Evolutionary conservation across 2,797 vertebrate species (phyloP).

Genomic region (Coilia nasus): DNA sequence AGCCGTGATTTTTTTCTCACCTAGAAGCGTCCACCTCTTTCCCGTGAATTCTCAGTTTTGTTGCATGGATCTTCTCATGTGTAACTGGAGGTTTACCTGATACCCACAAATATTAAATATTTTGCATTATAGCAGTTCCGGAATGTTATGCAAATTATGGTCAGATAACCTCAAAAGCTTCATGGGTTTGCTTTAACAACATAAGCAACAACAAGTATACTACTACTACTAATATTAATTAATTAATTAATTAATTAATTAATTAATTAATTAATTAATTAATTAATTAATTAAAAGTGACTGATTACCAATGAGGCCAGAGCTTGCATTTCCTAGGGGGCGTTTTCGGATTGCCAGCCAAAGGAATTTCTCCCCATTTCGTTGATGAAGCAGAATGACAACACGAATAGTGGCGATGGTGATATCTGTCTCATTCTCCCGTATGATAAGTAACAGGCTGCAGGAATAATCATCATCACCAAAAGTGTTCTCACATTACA

Average conservation of each 20-base stretch:
- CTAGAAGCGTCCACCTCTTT: conserved; percentile 47
- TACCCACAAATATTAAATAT: conserved; percentile 20
- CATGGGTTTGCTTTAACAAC: not conserved
- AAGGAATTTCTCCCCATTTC: conserved; percentile 46
- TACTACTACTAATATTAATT: too few relatives aligned
- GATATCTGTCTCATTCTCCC: conserved; percentile 58
- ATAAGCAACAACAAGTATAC: too few relatives aligned
- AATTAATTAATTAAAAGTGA: conserved; percentile 2
- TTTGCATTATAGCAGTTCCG: not conserved
- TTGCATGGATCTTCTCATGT: conserved; percentile 53
- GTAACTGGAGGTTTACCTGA: conserved; percentile 56
- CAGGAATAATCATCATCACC: conserved; percentile 27
- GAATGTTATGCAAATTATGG: not conserved
- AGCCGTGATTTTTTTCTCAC: conserved; percentile 44
- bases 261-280: too few relatives aligned
- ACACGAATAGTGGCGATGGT: conserved; percentile 51
- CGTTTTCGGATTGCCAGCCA: conserved; percentile 68
- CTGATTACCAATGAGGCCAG: conserved; percentile 70
- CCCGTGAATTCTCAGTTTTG: conserved; percentile 59
- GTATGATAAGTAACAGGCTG: conserved; percentile 58
- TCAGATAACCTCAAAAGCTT: not conserved
- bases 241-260: too few relatives aligned
- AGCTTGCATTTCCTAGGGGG: conserved; percentile 28
- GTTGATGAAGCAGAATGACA: conserved; percentile 60
- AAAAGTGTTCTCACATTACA: not conserved